These are phyloP conservation scores for Incurvaria masculella DNA, from an alignment of 2,888 invertebrate genomes.

Conservation along the genomic window DNA sequence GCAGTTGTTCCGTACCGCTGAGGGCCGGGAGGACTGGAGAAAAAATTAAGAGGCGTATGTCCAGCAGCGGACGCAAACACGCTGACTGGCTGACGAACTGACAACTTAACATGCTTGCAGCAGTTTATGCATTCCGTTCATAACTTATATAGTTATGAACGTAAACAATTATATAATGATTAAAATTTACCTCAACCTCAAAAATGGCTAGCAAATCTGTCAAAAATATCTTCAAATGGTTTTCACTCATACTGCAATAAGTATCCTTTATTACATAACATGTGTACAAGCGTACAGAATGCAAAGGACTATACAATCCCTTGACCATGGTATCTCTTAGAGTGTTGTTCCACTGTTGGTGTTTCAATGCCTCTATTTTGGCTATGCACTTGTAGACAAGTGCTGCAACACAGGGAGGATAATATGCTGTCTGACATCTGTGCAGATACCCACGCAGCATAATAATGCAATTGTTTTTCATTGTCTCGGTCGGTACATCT, in stretches of 20 bases:
- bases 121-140: no score
- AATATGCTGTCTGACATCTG: constrained; percentile 33
- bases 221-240: constrained; percentile 25
- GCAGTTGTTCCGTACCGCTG: no score
- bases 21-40: no score
- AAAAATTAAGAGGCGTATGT: no score
- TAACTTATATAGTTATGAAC: no score
- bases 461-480: constrained; percentile 40
- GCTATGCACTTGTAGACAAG: constrained; percentile 40
- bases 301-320: constrained; percentile 29
- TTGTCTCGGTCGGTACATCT: constrained; percentile 23
- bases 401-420: constrained; percentile 37
- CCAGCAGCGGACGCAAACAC: no score
- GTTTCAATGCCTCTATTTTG: constrained; percentile 29
- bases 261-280: constrained; percentile 32
- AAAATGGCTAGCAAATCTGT: constrained; percentile 31
- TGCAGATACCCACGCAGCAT: constrained; percentile 41
- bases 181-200: constrained; percentile 31
- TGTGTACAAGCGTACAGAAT: constrained; percentile 36
- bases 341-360: constrained; percentile 21
- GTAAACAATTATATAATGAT: constrained; percentile 8
- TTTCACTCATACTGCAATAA: constrained; percentile 20
- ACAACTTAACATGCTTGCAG: no score
- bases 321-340: constrained; percentile 28
- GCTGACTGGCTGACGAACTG: no score